Evolutionary conservation across 2,797 vertebrate genomes (phyloP), one percentile per base, ranked within the genome.

Genomic region (Phoxinus dragarum): DNA sequence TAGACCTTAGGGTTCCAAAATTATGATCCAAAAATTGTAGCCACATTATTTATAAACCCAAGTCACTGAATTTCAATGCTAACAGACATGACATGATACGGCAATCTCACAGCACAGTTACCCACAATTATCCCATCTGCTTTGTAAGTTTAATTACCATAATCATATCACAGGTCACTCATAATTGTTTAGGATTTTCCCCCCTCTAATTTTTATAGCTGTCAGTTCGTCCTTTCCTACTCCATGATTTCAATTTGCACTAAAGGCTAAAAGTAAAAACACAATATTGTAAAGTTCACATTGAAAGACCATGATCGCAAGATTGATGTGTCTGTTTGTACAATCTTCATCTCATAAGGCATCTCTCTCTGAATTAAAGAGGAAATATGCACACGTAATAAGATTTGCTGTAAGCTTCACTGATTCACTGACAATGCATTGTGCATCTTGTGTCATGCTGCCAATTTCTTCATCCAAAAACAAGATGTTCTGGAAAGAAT

Each of bases 401-500:
- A 47, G 38, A 78, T 44, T 12, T 42, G 34, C 54, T 77, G 52
- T n/a, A 77, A 59, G 23, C 38, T 42, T 76, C 34, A 76, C 34
- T 17, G 52, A 61, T 59, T 44, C 56, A 27, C 69, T 40, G 21
- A 72, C 38, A 66, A 38, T 27, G 54, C 36, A 78, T 78, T 34
- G 21, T 36, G 19, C 49, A 75, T 75, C 21, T 73, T 42, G 36
- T 21, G 38, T 77, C 75, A 78, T 61, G 75, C 77, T 79, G n/a
- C n/a, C 56, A 47, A 79, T 79, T 44, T 5, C 56, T 59, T 79
- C 27, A 66, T 31, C 16, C n/a, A 14, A 77, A 77, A 77, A 66
- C 16, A 79, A 47, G 59, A 79, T 61, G 4, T 59, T 64, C 56
- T 16, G 7, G 36, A 66, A 79, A 47, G 3, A 47, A 79, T 47